These are phyloP conservation scores for Lithobates sylvaticus DNA, from an alignment of 2,797 vertebrate genomes.

Conservation along the genomic window DNA sequence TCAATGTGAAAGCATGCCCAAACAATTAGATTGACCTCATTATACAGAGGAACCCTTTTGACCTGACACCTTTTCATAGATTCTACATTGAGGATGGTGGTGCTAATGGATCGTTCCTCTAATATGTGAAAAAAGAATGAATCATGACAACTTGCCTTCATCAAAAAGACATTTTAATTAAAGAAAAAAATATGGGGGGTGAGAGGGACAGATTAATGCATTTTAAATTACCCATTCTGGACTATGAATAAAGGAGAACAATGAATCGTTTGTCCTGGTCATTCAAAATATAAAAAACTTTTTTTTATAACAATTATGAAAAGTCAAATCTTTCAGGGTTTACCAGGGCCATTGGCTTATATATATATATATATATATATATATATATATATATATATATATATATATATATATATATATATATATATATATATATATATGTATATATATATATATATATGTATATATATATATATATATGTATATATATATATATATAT, in stretches of 20 bases:
- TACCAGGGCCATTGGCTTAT: no score
- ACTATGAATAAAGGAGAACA: neutral
- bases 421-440: no score
- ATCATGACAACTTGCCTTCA: conserved; percentile 33
- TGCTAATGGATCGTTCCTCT: conserved; percentile 4
- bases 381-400: no score
- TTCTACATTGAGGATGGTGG: conserved; percentile 23
- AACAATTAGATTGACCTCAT: conserved; percentile 51
- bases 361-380: no score
- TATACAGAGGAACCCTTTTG: conserved; percentile 31
- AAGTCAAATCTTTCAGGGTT: no score
- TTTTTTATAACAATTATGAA: neutral
- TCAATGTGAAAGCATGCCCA: conserved; percentile 25
- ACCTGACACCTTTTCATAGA: conserved; percentile 34
- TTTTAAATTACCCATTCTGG: neutral
- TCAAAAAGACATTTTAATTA: conserved; percentile 53
- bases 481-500: no score
- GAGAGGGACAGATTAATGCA: neutral
- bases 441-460: no score
- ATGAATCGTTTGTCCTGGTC: neutral
- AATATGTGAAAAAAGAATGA: conserved; percentile 2
- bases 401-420: no score
- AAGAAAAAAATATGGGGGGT: conserved; percentile 12
- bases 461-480: no score
- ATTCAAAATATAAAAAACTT: neutral